Evolutionary conservation across 2,797 vertebrate genomes (phyloP).

Genomic region (Melopsittacus undulatus): DNA sequence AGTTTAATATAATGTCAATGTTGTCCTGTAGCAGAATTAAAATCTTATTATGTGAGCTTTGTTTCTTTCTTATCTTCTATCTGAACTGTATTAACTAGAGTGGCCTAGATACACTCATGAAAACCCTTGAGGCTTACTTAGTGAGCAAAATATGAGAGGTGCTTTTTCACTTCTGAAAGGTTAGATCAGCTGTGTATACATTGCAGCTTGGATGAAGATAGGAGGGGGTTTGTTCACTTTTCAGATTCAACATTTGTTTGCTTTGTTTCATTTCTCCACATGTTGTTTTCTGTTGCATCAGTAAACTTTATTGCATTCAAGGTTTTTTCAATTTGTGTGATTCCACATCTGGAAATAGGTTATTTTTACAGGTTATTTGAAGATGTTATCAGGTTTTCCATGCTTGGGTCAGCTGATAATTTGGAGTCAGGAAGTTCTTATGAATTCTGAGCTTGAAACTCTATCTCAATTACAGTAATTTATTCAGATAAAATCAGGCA

Average conservation of each 20-base stretch:
- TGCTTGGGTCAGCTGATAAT: conserved; percentile 12
- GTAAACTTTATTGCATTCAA: background rate
- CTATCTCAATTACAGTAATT: conserved; percentile 6
- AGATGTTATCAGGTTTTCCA: conserved; percentile 40
- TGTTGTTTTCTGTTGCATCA: background rate
- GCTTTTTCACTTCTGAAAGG: conserved; percentile 47
- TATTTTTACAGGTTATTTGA: conserved; percentile 16
- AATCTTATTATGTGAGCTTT: conserved; percentile 41
- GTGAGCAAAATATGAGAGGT: background rate
- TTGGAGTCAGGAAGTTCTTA: conserved; percentile 20
- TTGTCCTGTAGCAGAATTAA: conserved; percentile 34
- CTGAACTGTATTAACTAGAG: conserved; percentile 20
- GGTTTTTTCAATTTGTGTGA: background rate
- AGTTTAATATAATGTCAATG: background rate
- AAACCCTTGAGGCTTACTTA: conserved; percentile 36
- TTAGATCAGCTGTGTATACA: conserved; percentile 30
- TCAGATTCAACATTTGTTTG: conserved; percentile 8
- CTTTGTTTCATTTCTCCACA: background rate
- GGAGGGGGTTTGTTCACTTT: conserved; percentile 11
- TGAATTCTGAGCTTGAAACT: conserved; percentile 17
- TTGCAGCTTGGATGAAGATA: background rate
- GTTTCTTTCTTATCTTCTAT: conserved; percentile 16
- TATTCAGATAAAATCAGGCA: background rate
- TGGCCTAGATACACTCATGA: background rate
- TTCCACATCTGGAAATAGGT: conserved; percentile 47